phyloP scores from a whole-genome alignment of 1,140 invertebrate genomes.

The Tenebrio molitor region DNA sequence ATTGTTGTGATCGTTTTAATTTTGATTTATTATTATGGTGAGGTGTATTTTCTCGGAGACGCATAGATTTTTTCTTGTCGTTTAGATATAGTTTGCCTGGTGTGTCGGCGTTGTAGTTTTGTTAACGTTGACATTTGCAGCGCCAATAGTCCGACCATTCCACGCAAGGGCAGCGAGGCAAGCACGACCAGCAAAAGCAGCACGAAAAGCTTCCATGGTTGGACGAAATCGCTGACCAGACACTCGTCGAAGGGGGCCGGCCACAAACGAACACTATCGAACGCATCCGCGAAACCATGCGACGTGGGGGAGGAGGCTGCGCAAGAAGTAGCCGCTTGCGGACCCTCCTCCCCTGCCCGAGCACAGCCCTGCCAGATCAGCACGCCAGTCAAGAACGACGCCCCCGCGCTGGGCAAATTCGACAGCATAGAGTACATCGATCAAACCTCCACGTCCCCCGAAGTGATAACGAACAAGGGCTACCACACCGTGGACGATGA shows the following conservation, averaged over 20 bases:
- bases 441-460: slow-evolving; percentile 53
- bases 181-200: slow-evolving; percentile 57
- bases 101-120: neutral
- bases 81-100: too few relatives aligned
- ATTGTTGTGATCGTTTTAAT: too few relatives aligned
- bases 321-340: slow-evolving; percentile 50
- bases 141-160: slow-evolving; percentile 60
- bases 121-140: slow-evolving; percentile 16
- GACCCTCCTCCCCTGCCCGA: slow-evolving; percentile 60
- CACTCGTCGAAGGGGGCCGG: slow-evolving; percentile 38
- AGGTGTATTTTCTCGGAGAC: too few relatives aligned
- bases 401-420: slow-evolving; percentile 50
- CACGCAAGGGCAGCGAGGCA: slow-evolving; percentile 59
- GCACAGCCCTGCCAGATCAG: slow-evolving; percentile 23
- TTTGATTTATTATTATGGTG: too few relatives aligned
- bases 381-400: slow-evolving; percentile 2
- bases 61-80: too few relatives aligned
- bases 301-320: slow-evolving; percentile 65
- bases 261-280: slow-evolving; percentile 56
- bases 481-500: slow-evolving; percentile 59
- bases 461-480: slow-evolving; percentile 53
- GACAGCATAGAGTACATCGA: slow-evolving; percentile 65
- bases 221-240: slow-evolving; percentile 57
- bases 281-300: slow-evolving; percentile 58
- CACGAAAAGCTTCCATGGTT: slow-evolving; percentile 53